A percentile compares a stretch with the other conserved stretches of the same genome.
Evolutionary conservation across 2,113 vertebrate genomes (phyloP).

Genomic region (Tyrannus savana): DNA sequence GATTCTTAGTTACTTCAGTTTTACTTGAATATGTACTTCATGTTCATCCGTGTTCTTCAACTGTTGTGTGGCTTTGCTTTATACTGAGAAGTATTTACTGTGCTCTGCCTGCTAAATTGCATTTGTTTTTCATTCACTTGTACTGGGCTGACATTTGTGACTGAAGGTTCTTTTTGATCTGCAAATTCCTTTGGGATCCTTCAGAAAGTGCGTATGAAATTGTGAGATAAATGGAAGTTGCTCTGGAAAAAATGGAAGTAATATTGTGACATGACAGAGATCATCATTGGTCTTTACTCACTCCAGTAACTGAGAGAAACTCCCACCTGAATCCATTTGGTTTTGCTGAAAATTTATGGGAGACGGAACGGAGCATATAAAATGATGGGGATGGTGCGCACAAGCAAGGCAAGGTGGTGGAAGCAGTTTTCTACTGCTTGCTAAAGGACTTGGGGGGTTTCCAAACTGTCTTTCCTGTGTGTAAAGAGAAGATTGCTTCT

Average conservation of each 20-base stretch:
- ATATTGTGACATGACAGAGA: not conserved
- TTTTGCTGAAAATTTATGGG: not conserved
- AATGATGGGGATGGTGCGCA: not conserved
- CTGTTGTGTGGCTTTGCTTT: not conserved
- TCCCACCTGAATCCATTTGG: not conserved
- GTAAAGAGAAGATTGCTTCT: not conserved
- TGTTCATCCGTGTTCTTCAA: not conserved
- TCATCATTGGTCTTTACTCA: not conserved
- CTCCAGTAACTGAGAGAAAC: not conserved
- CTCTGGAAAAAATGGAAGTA: not conserved
- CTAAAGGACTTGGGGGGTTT: not conserved
- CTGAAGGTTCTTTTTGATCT: not conserved
- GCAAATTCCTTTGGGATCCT: not conserved
- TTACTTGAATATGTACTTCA: not conserved
- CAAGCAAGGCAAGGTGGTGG: rapidly evolving
- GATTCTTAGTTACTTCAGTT: not conserved
- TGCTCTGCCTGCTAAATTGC: not conserved
- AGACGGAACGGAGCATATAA: not conserved
- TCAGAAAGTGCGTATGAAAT: not conserved
- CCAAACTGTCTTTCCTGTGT: not conserved
- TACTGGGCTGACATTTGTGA: not conserved
- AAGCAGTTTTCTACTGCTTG: not conserved
- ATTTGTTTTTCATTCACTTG: not conserved
- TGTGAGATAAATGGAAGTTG: not conserved
- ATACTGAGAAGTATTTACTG: not conserved